Evolutionary conservation across 2,797 vertebrate species (phyloP), one percentile per base, ranked within the genome.

Genomic region (Dermochelys coriacea): DNA sequence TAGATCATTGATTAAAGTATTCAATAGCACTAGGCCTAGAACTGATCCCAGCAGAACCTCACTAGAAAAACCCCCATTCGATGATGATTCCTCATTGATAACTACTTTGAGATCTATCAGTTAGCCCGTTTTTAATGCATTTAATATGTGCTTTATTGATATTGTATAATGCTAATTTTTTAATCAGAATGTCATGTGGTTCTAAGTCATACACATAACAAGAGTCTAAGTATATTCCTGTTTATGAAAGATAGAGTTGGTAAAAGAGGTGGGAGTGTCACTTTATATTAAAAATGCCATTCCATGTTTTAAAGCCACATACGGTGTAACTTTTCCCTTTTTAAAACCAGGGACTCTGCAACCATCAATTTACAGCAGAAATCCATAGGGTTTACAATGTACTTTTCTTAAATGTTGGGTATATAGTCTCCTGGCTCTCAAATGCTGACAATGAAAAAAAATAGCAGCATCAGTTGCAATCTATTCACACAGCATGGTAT

Each of bases 381-480:
- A 88, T n/a, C 93, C 86, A 88, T 34, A 91, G 75, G 91, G 82
- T 89, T 96, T 94, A 79, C 57, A 90, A 92, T 1, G 7, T 50
- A 86, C 37, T 95, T 96, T 96, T 75, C 77, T 93, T 95, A 75
- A 80, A 90, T 96, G 80, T 77, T 55, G 91, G 61, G 51, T 93
- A 47, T 90, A 49, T 79, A 84, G 90, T 93, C 93, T 95, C 91
- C 86, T 55, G 94, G 81, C 4, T 51, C 45, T 94, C 91, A 93
- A 88, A 96, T 89, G 93, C 93, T 95, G 97, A 96, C 91, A 95
- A 79, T 84, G 93, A 97, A 16, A 52, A 52, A 97, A 97, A 96
- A 97, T 71, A 97, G 93, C 95, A 95, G 77, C 93, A 95, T 96
- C 95, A 96, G 93, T 91, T 97, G 92, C 93, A 96, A 95, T 96